A percentile compares a stretch with the other conserved stretches of the same genome.
Conservation (phyloP, 1,140 invertebrate genomes). For the Philaenus spumarius region DNA sequence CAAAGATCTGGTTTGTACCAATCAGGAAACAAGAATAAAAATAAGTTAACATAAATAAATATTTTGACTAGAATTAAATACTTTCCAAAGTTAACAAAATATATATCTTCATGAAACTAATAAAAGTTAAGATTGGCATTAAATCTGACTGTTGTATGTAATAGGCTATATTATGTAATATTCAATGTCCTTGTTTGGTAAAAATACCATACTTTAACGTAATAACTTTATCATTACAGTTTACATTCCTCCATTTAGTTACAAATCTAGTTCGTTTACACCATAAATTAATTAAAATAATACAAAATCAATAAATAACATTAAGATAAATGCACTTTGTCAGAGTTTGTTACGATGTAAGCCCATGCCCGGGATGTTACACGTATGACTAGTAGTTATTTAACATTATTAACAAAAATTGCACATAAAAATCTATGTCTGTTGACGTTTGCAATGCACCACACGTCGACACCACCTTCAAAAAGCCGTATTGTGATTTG, state of each 20-base stretch:
- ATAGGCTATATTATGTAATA: constrained; percentile 18
- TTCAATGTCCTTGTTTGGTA: constrained; percentile 16
- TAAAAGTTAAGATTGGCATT: neutral
- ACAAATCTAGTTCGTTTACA: constrained; percentile 18
- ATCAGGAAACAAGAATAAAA: neutral
- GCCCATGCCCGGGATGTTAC: constrained; percentile 14
- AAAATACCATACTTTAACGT: constrained; percentile 29
- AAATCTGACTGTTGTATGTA: neutral
- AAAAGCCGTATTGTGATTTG: constrained; percentile 24
- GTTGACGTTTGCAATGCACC: neutral
- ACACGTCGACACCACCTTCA: constrained; percentile 12
- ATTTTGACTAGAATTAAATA: too few species aligned
- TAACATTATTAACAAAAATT: neutral
- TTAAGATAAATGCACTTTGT: neutral
- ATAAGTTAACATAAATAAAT: constrained; percentile 2
- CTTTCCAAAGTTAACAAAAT: too few species aligned
- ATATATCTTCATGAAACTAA: too few species aligned
- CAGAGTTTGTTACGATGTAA: constrained; percentile 8
- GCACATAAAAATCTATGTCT: neutral
- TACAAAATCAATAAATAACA: constrained; percentile 11
- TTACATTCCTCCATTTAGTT: constrained; percentile 19
- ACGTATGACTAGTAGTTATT: too few species aligned
- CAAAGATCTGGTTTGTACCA: neutral
- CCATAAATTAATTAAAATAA: constrained; percentile 10
- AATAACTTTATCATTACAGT: constrained; percentile 27